A percentile compares a stretch with the other conserved stretches of the same genome.
These are phyloP conservation scores for Aphelenchoides avenae DNA, from an alignment of 1,140 invertebrate genomes.

Conservation along the genomic window DNA sequence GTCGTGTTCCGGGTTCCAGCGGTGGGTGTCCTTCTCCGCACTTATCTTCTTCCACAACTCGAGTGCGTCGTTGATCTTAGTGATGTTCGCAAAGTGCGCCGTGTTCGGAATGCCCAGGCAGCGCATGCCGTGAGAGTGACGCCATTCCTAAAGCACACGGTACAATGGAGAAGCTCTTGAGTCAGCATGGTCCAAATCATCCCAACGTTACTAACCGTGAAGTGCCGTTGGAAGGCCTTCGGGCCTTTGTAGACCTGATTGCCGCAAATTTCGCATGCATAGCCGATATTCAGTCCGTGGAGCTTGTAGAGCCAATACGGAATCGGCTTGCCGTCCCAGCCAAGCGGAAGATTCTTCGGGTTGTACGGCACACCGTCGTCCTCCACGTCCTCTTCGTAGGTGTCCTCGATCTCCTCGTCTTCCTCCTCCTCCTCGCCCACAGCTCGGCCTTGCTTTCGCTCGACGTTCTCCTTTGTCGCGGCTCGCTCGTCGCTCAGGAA, in stretches of 20 bases:
- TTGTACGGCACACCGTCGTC: constrained; percentile 94
- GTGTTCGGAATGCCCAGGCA: constrained; percentile 98
- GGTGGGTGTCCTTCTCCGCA: constrained; percentile 83
- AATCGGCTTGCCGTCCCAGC: constrained; percentile 99
- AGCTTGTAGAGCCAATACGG: constrained; percentile 96
- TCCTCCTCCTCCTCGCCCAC: constrained; percentile 89
- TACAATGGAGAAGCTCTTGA: constrained; percentile 6
- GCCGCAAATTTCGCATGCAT: constrained; percentile 99
- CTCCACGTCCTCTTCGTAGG: constrained; percentile 68
- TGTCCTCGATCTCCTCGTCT: constrained; percentile 58
- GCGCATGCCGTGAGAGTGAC: constrained; percentile 97
- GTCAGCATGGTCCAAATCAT: background rate
- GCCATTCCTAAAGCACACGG: constrained; percentile 73
- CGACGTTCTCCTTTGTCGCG: constrained; percentile 94
- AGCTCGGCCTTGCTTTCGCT: constrained; percentile 91
- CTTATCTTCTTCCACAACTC: constrained; percentile 92
- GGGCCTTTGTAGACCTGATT: constrained; percentile 93
- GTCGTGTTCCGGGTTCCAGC: constrained; percentile 84
- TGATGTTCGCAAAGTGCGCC: constrained; percentile 98
- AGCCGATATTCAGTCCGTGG: constrained; percentile 96
- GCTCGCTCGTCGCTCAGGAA: constrained; percentile 69
- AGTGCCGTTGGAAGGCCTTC: constrained; percentile 98
- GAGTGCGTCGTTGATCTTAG: constrained; percentile 91
- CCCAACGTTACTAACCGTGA: constrained; percentile 72
- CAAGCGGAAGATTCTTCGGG: constrained; percentile 95